phyloP scores from a whole-genome alignment of 2,113 vertebrate species.

The Onychorhynchus coronatus region DNA sequence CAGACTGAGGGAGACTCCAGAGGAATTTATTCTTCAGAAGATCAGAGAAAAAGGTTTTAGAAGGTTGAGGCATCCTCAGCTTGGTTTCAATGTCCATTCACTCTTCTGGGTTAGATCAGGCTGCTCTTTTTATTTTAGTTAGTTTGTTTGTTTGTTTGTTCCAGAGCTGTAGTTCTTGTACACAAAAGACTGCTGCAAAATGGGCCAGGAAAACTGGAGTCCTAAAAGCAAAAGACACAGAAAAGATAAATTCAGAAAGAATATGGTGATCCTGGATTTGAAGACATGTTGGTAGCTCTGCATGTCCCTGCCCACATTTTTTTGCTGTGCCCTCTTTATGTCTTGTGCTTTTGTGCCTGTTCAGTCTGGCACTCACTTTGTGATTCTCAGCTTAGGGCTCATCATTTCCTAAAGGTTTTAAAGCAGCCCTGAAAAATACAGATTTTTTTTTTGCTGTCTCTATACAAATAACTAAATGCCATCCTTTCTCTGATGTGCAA shows the following conservation, averaged over 20 bases:
- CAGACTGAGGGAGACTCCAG: background rate
- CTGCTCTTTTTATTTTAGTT: background rate
- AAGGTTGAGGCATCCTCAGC: background rate
- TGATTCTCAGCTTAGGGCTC: background rate
- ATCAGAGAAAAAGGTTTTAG: background rate
- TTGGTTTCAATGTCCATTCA: background rate
- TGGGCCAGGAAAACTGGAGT: background rate
- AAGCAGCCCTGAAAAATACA: background rate
- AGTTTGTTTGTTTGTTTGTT: background rate
- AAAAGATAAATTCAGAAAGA: background rate
- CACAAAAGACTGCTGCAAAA: background rate
- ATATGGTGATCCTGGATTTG: background rate
- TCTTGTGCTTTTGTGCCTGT: background rate
- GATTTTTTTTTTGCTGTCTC: background rate
- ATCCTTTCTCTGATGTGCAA: background rate
- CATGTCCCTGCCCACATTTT: background rate
- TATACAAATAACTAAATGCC: background rate
- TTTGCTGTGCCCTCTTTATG: background rate
- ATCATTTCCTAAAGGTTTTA: background rate
- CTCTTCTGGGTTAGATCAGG: background rate
- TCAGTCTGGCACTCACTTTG: background rate
- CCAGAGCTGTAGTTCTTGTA: background rate
- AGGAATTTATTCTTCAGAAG: background rate
- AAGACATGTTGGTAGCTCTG: background rate
- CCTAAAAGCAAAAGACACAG: background rate